phyloP scores from a whole-genome alignment of 2,113 vertebrate genomes.

The Sinocyclocheilus maitianheensis region DNA sequence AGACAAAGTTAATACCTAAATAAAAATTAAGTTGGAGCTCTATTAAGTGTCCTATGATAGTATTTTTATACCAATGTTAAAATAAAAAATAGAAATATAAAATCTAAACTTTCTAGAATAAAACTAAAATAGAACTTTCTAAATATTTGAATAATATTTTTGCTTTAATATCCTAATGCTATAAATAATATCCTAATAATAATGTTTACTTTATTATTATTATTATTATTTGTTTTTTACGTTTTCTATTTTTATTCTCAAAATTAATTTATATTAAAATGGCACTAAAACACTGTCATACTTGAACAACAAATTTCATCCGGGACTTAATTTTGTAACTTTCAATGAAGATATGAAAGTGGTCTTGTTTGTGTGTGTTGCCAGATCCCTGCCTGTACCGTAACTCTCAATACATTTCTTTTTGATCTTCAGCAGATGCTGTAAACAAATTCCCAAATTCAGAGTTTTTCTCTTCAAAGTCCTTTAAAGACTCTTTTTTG shows the following conservation, averaged over 20 bases:
- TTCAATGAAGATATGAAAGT: not conserved
- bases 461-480: not conserved
- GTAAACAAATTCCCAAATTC: slow-evolving; percentile 9
- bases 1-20: too few species aligned
- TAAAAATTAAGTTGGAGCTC: too few species aligned
- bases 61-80: too few species aligned
- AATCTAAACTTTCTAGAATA: too few species aligned
- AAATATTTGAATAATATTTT: too few species aligned
- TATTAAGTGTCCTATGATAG: too few species aligned
- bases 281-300: not conserved
- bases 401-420: slow-evolving; percentile 1
- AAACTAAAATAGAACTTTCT: too few species aligned
- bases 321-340: not conserved
- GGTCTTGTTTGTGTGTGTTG: not conserved
- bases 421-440: slow-evolving; percentile 4
- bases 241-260: not conserved
- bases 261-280: not conserved
- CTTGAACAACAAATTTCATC: not conserved
- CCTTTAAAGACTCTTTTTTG: not conserved
- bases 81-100: too few species aligned
- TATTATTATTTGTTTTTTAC: too few species aligned
- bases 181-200: too few species aligned
- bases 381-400: not conserved
- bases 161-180: too few species aligned
- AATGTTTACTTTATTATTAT: too few species aligned